Percentiles rank a stretch among this genome's conserved stretches.
These are phyloP conservation scores for Heliconius cydno DNA, from an alignment of 2,888 invertebrate genomes.

Conservation along the genomic window DNA sequence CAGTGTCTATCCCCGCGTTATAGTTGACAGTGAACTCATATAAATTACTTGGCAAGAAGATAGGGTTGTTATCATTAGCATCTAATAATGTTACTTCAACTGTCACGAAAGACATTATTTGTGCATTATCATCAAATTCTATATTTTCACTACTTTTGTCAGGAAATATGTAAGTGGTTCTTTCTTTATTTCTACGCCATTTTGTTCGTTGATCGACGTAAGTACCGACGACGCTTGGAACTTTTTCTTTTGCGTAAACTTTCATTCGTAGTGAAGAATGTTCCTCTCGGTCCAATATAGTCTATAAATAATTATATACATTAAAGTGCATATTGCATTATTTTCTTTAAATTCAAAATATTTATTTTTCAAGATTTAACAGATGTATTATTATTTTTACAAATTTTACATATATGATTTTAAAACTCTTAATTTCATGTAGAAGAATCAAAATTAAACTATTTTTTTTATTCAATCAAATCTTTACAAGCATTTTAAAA, in stretches of 20 bases:
- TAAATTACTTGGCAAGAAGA: slow-evolving; percentile 91
- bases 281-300: slow-evolving; percentile 90
- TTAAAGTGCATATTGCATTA: no score
- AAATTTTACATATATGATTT: not conserved
- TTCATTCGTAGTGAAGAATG: slow-evolving; percentile 88
- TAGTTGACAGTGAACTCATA: slow-evolving; percentile 90
- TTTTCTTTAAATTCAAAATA: no score
- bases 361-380: no score
- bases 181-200: slow-evolving; percentile 70
- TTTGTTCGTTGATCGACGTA: slow-evolving; percentile 73
- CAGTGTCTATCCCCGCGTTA: slow-evolving; percentile 87
- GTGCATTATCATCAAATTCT: slow-evolving; percentile 71
- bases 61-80: slow-evolving; percentile 96
- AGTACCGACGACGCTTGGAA: slow-evolving; percentile 85
- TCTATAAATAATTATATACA: slow-evolving; percentile 69
- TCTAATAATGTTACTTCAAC: slow-evolving; percentile 93
- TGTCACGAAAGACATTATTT: slow-evolving; percentile 84
- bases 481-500: not conserved
- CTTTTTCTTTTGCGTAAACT: slow-evolving; percentile 91
- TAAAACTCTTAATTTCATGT: no score
- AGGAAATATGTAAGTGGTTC: slow-evolving; percentile 78
- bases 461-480: no score
- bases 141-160: slow-evolving; percentile 76
- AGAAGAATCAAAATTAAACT: no score
- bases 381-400: not conserved